Conservation (phyloP, 2,888 invertebrate species). For the Xiphydria camelus region DNA sequence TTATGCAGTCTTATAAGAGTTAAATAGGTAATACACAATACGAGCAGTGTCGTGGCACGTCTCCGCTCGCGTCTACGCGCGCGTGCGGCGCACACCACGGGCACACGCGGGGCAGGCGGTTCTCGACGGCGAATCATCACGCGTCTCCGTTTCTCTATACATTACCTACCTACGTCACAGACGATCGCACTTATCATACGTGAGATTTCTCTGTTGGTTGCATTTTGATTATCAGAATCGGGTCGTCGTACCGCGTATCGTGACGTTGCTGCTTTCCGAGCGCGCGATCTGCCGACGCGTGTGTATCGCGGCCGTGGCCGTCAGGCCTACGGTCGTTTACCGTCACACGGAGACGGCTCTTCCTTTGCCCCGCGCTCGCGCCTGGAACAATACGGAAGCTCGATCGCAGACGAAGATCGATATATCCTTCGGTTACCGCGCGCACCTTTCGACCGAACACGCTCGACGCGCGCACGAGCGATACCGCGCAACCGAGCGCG, state of each 20-base stretch:
- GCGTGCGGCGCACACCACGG: not conserved
- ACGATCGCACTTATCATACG: slow-evolving; percentile 18
- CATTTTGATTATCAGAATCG: slow-evolving; percentile 21
- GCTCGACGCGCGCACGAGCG: slow-evolving; percentile 20
- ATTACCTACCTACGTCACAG: slow-evolving; percentile 9
- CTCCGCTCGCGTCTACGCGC: not conserved
- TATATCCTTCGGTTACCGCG: no score
- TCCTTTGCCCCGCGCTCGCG: not conserved
- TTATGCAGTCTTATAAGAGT: slow-evolving; percentile 1
- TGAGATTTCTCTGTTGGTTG: slow-evolving; percentile 21
- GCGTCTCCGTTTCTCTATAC: not conserved
- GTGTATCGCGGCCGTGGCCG: no score
- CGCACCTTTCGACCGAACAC: no score
- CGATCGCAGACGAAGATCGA: no score
- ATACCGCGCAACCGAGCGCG: no score
- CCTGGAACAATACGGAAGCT: no score
- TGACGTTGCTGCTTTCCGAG: no score
- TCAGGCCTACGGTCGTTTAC: no score
- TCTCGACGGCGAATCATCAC: not conserved
- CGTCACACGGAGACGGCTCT: not conserved
- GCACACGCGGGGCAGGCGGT: not conserved
- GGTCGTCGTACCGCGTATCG: not conserved
- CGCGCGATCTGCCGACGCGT: no score
- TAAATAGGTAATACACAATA: no score
- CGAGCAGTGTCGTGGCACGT: no score